Conservation (phyloP, 2,797 vertebrate species). For the Epinephelus awoara region DNA sequence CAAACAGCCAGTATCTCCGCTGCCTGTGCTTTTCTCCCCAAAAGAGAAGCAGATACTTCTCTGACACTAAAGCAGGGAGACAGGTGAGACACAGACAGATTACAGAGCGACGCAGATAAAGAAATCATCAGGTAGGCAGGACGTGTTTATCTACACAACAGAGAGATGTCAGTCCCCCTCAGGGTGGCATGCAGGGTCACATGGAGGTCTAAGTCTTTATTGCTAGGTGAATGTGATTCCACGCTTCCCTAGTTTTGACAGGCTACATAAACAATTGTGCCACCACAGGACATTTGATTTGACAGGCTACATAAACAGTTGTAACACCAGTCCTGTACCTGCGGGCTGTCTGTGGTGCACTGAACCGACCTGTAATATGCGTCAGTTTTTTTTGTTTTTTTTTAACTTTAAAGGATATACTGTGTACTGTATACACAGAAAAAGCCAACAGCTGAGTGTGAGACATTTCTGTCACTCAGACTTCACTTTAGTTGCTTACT, state of each 20-base stretch:
- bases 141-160: conserved; percentile 41
- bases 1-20: neutral
- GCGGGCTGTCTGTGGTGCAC: conserved; percentile 25
- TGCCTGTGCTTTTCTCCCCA: neutral
- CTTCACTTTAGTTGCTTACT: neutral
- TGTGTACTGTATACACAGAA: neutral
- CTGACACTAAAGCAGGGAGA: conserved; percentile 4
- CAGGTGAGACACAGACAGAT: conserved; percentile 24
- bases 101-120: neutral
- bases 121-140: conserved; percentile 29
- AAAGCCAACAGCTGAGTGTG: conserved; percentile 5
- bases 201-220: conserved; percentile 54
- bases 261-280: conserved; percentile 55
- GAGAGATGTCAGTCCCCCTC: conserved; percentile 30
- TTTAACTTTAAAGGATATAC: neutral
- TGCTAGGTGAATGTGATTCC: conserved; percentile 52
- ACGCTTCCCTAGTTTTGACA: conserved; percentile 54
- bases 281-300: conserved; percentile 62
- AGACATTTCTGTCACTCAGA: conserved; percentile 33
- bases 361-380: neutral
- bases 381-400: neutral
- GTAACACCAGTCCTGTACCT: conserved; percentile 44
- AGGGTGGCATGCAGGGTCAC: conserved; percentile 28
- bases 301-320: conserved; percentile 61
- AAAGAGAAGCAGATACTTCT: neutral